Percentiles rank a stretch among this genome's conserved stretches.
These are phyloP conservation scores for Oreochromis niloticus DNA, from an alignment of 2,113 vertebrate species.

Conservation along the genomic window DNA sequence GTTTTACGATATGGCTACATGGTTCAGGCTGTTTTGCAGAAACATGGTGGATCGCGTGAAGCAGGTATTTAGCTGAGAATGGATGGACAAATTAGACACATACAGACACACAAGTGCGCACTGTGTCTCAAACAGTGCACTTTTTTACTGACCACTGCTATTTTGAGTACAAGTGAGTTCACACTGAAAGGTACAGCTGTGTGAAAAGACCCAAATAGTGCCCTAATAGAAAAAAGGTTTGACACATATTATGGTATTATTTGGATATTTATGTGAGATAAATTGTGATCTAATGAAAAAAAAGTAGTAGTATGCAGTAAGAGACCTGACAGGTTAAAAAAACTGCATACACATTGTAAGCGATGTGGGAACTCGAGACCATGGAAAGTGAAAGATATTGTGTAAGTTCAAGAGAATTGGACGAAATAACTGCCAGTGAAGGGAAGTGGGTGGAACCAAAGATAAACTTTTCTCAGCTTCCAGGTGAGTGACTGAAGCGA, in stretches of 20 bases:
- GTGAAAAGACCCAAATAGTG: neutral
- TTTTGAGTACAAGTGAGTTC: neutral
- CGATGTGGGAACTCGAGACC: accelerated
- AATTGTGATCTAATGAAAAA: neutral
- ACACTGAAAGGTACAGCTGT: neutral
- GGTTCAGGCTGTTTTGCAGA: neutral
- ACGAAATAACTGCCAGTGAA: neutral
- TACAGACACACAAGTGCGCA: neutral
- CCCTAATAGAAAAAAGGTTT: neutral
- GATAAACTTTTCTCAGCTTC: neutral
- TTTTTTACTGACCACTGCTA: neutral
- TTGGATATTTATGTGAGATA: neutral
- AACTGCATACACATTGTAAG: neutral
- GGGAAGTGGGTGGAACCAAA: neutral
- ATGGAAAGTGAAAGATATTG: neutral
- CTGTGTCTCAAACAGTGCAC: accelerated
- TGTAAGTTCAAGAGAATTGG: neutral
- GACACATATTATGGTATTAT: neutral
- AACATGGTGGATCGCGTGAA: neutral
- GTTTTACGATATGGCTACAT: neutral
- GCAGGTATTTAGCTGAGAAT: neutral
- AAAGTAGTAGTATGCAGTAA: neutral
- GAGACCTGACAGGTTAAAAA: neutral
- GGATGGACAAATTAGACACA: neutral
- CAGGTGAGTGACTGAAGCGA: neutral